Base-by-base conservation (phyloP, 2,888 invertebrate species). In the Candidula unifasciata region DNA sequence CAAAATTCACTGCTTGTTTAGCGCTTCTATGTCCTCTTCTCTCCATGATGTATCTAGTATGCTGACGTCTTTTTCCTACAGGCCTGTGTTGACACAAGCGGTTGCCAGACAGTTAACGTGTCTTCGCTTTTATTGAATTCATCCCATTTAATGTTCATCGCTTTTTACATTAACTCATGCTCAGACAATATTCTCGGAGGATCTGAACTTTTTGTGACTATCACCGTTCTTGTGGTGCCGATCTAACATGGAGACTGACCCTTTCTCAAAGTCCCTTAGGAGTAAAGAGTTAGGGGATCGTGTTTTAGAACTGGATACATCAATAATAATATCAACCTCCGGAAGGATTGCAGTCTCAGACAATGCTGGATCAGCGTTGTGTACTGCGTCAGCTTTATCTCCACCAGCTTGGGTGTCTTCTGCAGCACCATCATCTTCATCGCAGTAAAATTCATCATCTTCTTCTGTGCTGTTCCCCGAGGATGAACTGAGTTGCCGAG, bases 201-300 rank as follows among this genome's bases (percentile, higher is more conserved):
- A 69, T 24, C 54, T 66, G 81, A 81, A 71, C 54, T 81, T 77
- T 13, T 69, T 68, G 0, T 27, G 68, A 16, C 79, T 66, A 6
- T 44, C 66, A 10, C 44, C 30, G 13, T 18, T 44, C 33, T 27
- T 33, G 35, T 21, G n/a, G 24, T 21, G 37, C 13, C 54, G 44
- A n/a, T 73, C 76, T 44, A 85, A 37, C 85, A 85, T 85, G 24
- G 85, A 76, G 27, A 73, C 80, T 5, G 85, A 85, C 57, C 82
- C 80, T 60, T 21, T 80, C 71, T 80, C 80, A 35, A 80, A 80
- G 30, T 69, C 80, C 35, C 71, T 71, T 21, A 10, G 69, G 2
- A 71, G 54, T 30, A 71, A 21, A 33, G 54, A 3, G 71, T 30
- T 80, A 6, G 3, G 8, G 0, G 52, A n/a, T 6, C 68, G 66